Percentiles rank a stretch among this genome's conserved stretches.
Conservation (phyloP, 2,797 vertebrate genomes). For the Falco cherrug region DNA sequence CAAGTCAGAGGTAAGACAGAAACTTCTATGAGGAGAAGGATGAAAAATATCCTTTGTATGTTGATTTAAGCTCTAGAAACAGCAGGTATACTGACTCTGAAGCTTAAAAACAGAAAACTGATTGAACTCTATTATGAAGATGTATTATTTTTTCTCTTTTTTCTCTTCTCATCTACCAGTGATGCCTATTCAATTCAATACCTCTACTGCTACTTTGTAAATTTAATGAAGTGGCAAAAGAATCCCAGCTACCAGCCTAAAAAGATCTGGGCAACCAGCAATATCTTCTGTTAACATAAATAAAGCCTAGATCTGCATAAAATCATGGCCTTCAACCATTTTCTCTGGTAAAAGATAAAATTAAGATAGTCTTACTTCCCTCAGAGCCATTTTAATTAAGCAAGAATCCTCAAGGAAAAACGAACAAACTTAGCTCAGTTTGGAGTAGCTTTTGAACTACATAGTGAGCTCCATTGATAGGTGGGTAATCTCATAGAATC, state of each 20-base stretch:
- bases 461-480: fast-evolving
- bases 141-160: background rate
- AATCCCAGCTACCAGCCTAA: background rate
- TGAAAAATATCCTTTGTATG: background rate
- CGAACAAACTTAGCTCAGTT: background rate
- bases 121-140: background rate
- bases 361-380: background rate
- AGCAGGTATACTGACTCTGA: background rate
- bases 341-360: slow-evolving; percentile 23
- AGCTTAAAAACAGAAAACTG: background rate
- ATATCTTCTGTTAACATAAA: background rate
- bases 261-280: background rate
- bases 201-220: background rate
- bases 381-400: slow-evolving; percentile 13
- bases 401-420: background rate
- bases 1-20: background rate
- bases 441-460: background rate
- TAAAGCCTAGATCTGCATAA: background rate
- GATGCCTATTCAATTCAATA: background rate
- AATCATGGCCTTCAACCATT: background rate
- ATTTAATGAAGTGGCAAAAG: background rate
- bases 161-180: background rate
- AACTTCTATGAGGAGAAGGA: background rate
- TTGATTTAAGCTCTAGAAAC: background rate
- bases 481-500: background rate